These are phyloP conservation scores for Ectemnius lituratus DNA, from an alignment of 2,888 invertebrate species.

Conservation along the genomic window DNA sequence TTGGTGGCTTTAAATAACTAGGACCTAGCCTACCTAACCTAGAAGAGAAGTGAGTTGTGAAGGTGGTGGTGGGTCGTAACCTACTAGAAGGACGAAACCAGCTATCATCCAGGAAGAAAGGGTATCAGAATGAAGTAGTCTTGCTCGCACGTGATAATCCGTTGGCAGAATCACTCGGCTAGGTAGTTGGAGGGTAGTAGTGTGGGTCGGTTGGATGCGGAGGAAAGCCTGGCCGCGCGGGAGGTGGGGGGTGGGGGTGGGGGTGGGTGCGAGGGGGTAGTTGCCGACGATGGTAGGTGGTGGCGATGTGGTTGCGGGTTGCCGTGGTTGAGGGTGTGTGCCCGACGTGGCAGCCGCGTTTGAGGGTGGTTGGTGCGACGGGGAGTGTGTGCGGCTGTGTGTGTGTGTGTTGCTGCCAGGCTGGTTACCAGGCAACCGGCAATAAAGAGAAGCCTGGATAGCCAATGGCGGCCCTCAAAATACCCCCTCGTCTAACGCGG, in stretches of 20 bases:
- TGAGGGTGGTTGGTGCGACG: slow-evolving; percentile 41
- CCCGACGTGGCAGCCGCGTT: slow-evolving; percentile 53
- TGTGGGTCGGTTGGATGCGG: background rate
- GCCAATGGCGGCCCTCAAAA: slow-evolving; percentile 77
- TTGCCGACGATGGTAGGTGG: slow-evolving; percentile 1
- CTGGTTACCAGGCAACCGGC: slow-evolving; percentile 76
- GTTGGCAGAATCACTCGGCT: too few species aligned
- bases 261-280: slow-evolving; percentile 1
- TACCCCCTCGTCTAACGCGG: slow-evolving; percentile 74
- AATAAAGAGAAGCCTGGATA: slow-evolving; percentile 75
- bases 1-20: too few species aligned
- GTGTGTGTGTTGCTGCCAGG: slow-evolving; percentile 66
- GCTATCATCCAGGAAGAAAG: too few species aligned
- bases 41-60: too few species aligned
- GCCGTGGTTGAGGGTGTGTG: slow-evolving; percentile 50
- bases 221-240: slow-evolving; percentile 31
- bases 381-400: slow-evolving; percentile 49
- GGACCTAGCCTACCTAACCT: too few species aligned
- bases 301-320: slow-evolving; percentile 41
- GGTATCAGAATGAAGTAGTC: too few species aligned
- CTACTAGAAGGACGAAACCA: too few species aligned
- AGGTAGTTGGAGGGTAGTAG: too few species aligned
- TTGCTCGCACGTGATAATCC: too few species aligned
- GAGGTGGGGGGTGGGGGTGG: slow-evolving; percentile 34
- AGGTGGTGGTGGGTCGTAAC: too few species aligned